These are phyloP conservation scores for Leiothrix lutea DNA, from an alignment of 2,113 vertebrate species.

Conservation along the genomic window DNA sequence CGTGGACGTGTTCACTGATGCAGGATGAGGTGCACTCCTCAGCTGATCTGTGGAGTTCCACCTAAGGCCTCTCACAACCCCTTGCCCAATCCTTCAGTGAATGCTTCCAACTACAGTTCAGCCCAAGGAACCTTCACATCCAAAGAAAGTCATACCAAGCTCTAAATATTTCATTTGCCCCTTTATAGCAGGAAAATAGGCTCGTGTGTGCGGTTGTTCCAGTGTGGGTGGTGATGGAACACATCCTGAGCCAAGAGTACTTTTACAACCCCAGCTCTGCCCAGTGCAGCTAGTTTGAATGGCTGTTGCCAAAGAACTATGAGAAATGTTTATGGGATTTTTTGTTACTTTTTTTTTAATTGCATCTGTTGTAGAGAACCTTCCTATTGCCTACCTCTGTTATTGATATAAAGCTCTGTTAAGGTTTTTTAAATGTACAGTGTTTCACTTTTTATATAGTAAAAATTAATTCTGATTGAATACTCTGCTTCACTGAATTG, in stretches of 20 bases:
- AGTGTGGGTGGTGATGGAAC: background rate
- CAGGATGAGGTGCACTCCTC: background rate
- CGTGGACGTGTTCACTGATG: accelerated
- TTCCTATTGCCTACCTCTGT: background rate
- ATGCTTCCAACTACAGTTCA: background rate
- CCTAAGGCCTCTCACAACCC: background rate
- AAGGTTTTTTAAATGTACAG: background rate
- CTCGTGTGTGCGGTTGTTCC: background rate
- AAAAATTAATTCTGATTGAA: background rate
- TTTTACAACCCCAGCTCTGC: background rate
- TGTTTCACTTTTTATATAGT: background rate
- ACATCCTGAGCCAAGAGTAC: background rate
- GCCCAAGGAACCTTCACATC: background rate
- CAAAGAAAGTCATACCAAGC: background rate
- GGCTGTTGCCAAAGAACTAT: background rate
- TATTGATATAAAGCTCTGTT: background rate
- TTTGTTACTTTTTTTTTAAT: background rate
- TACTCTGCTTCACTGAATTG: constrained; percentile 4
- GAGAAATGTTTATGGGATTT: background rate
- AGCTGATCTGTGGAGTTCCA: background rate
- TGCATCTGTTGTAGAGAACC: background rate
- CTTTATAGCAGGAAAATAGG: background rate
- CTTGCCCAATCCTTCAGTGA: background rate
- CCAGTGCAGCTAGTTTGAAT: background rate
- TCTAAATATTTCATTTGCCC: background rate